Percentiles rank a stretch among this genome's conserved stretches.
phyloP scores from a whole-genome alignment of 2,113 vertebrate genomes.

The Callaeas wilsoni region DNA sequence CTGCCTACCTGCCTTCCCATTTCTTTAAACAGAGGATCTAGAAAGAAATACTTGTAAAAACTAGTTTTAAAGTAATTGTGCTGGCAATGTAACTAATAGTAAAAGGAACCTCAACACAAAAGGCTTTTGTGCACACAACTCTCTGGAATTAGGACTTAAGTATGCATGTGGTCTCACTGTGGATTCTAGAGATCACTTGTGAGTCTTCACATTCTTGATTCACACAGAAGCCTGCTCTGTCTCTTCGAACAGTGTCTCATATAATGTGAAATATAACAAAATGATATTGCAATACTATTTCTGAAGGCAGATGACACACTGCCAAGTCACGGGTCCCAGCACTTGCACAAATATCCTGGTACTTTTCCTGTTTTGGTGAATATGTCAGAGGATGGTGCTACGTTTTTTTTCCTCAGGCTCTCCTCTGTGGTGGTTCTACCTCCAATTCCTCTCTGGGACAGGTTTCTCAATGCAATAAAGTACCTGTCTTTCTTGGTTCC shows the following conservation, averaged over 20 bases:
- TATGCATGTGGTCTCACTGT: rapidly evolving
- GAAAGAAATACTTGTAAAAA: not conserved
- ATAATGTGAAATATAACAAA: not conserved
- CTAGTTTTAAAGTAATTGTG: not conserved
- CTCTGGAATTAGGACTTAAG: not conserved
- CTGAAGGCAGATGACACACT: not conserved
- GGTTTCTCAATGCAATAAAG: not conserved
- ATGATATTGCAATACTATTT: not conserved
- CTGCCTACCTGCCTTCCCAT: not conserved
- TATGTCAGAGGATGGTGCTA: not conserved
- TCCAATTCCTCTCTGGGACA: not conserved
- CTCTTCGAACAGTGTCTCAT: not conserved
- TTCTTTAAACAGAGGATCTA: not conserved
- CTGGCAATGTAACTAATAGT: not conserved
- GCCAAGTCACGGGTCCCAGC: not conserved
- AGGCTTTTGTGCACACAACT: not conserved
- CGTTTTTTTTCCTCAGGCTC: not conserved
- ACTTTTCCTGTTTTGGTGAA: not conserved
- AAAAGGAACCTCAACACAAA: not conserved
- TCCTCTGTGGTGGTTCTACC: not conserved
- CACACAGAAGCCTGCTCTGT: not conserved
- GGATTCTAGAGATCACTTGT: not conserved
- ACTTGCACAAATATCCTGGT: rapidly evolving
- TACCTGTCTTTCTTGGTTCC: not conserved
- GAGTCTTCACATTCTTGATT: not conserved